Conservation (phyloP, 2,888 invertebrate genomes). For the Mesorhabditis belari region DNA sequence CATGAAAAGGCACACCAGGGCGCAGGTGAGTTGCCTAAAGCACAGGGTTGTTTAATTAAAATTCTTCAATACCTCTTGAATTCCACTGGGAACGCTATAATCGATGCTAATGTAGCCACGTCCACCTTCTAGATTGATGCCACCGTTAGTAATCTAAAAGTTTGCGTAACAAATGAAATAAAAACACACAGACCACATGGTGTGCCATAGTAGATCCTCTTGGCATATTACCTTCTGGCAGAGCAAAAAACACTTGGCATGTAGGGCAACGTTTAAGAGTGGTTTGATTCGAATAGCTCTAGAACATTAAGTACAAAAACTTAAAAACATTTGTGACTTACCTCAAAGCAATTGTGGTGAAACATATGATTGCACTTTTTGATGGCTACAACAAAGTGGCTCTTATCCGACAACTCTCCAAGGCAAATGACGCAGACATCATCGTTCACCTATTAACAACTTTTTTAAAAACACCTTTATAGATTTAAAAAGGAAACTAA, state of each 20-base stretch:
- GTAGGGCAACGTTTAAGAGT: background rate
- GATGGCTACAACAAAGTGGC: background rate
- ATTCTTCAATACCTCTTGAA: slow-evolving; percentile 3
- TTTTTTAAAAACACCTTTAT: too few species aligned
- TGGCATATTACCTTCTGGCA: background rate
- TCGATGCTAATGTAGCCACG: background rate
- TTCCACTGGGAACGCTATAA: slow-evolving; percentile 5
- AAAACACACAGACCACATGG: background rate
- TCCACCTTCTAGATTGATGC: background rate
- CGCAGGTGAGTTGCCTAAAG: slow-evolving; percentile 8
- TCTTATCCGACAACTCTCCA: background rate
- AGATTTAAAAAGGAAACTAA: too few species aligned
- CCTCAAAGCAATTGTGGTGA: background rate
- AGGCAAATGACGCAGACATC: background rate
- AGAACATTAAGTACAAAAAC: background rate
- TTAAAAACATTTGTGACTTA: too few species aligned
- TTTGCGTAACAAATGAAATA: background rate
- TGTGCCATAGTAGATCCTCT: background rate
- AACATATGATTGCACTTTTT: background rate
- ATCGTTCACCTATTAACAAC: background rate
- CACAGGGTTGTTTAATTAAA: background rate
- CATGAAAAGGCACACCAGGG: slow-evolving; percentile 11
- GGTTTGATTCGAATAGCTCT: background rate
- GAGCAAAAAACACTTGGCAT: background rate
- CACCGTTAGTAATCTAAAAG: background rate